Base-by-base conservation (phyloP, 1,140 invertebrate species). In the Anastrepha ludens region DNA sequence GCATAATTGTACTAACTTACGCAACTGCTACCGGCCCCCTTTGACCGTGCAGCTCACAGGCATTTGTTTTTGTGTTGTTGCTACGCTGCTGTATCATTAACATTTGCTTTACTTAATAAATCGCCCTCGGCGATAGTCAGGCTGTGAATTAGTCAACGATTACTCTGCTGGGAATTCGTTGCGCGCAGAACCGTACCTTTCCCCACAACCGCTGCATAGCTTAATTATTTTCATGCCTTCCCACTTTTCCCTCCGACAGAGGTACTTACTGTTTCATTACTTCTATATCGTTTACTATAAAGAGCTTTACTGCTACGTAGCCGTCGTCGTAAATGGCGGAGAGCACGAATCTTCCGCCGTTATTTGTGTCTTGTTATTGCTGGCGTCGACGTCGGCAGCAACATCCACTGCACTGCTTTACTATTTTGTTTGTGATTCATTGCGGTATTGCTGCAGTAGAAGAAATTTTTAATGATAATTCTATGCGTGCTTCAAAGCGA, bases 61-160 rank as follows among this genome's bases (percentile, higher is more conserved):
- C 1, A 41, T 7, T 20, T n/a, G 6, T 65, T 65, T 65, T 65
- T 20, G 20, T 39, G 7, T 65, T 41, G 29, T 74, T 74, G 15
- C 64, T 39, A 2, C 17, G 67, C 67, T 74, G 2, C 67, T 5
- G 13, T 17, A 74, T n/a, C 67, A 44, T 74, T 74, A 74, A 74
- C 67, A 74, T 47, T 74, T 47, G 41, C 41, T 47, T 74, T 74
- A 44, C 39, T n/a, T 74, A 74, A 47, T n/a, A 74, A 74, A 74
- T 74, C 41, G 67, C 15, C 41, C 17, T 74, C 39, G 3, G 67
- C 44, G 39, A n/a, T 47, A 74, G 67, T 47, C 15, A 74, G 41
- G 41, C 67, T 13, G 67, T 74, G 67, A 74, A 74, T 74, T 74
- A 47, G 41, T 74, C 41, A 39, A 74, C 41, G 41, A 44, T 4